Conservation (phyloP, 1,140 invertebrate genomes). For the Gryllus bimaculatus region DNA sequence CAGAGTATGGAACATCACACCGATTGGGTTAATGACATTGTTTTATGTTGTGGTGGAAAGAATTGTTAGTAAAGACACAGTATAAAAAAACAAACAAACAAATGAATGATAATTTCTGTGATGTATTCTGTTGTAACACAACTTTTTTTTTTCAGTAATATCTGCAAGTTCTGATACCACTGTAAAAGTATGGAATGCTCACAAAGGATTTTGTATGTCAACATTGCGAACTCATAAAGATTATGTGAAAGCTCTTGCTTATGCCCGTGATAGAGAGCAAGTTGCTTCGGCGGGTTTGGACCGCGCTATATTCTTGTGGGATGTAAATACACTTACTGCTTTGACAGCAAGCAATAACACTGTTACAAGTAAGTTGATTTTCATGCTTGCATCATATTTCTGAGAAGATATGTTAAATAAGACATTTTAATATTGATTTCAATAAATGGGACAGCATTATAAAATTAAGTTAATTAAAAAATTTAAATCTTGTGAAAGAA, state of each 20-base stretch:
- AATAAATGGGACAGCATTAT: too few species aligned
- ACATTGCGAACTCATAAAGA: constrained; percentile 96
- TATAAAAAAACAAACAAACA: not conserved
- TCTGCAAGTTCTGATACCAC: constrained; percentile 98
- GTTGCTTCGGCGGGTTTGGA: constrained; percentile 97
- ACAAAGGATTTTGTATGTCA: constrained; percentile 99
- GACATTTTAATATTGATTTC: too few species aligned
- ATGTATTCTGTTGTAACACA: not conserved
- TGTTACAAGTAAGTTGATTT: constrained; percentile 72
- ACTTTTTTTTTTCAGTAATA: constrained; percentile 63
- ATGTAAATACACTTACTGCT: constrained; percentile 95
- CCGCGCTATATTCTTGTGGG: constrained; percentile 96
- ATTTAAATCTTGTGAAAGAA: too few species aligned
- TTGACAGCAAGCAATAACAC: constrained; percentile 97
- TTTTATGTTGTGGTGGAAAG: constrained; percentile 91
- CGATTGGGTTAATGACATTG: constrained; percentile 99
- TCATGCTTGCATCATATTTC: not conserved
- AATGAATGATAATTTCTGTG: too few species aligned
- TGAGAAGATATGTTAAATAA: too few species aligned
- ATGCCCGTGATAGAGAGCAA: constrained; percentile 95
- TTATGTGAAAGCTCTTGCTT: constrained; percentile 96
- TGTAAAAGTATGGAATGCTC: constrained; percentile 99
- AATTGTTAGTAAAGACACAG: constrained; percentile 51
- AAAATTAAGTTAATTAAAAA: too few species aligned
- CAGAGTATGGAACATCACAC: constrained; percentile 97